Evolutionary conservation across 2,797 vertebrate genomes (phyloP), one percentile per base, ranked within the genome.

Genomic region (Gallinago nigripennis): DNA sequence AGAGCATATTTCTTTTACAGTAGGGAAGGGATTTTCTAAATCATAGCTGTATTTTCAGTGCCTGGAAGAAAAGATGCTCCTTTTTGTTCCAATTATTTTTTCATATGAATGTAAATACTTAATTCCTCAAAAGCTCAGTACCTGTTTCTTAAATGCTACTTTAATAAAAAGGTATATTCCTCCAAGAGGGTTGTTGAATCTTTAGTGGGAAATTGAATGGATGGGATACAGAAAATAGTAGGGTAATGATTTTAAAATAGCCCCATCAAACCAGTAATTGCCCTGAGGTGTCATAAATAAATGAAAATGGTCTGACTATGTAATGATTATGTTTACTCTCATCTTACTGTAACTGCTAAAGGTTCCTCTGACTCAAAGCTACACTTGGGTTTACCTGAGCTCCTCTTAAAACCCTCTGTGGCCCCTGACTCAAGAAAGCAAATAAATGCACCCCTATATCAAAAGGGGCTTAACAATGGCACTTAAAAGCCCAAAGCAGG

Each of bases 201-300:
- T 94, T 85, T 78, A 79, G 75, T 65, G 73, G 73, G 61, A 87
- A 90, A 90, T 69, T 78, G 75, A 87, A 95, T 85, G 35, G 35
- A 68, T 82, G 20, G 15, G 75, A 80, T 85, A 85, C 28, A 92
- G 77, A 88, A 93, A 94, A 90, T 64, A 82, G 57, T 53, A 94
- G 69, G 17, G 53, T 87, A 94, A 96, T 95, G 68, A 88, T 89
- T 96, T 93, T 92, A 82, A 87, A 94, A 95, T 63, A 81, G 61
- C 28, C 83, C 64, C 61, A 90, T 96, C 91, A 95, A 87, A 83
- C 8, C 39, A 75, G 61, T 87, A 92, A 81, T 78, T 95, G 81
- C 61, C 79, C 72, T 61, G 35, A 89, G 30, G 61, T 92, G 50
- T 78, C 89, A 81, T 66, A 88, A 96, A 90, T 95, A 92, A 82